Conservation (phyloP, 2,113 vertebrate species). For the Calypte anna region DNA sequence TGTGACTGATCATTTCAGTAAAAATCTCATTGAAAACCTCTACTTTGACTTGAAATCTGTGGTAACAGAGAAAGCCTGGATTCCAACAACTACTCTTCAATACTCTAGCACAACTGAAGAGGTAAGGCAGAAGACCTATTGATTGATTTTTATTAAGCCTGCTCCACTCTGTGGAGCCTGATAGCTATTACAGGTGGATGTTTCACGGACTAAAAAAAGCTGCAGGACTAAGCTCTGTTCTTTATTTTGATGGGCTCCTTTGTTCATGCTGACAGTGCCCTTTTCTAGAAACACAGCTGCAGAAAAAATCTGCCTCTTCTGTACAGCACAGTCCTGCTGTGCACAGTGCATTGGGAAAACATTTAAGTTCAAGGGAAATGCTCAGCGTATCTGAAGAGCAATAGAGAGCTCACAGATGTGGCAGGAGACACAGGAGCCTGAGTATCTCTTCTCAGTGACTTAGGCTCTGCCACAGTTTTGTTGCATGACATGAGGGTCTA, state of each 20-base stretch:
- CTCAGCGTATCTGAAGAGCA: background rate
- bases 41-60: slow-evolving; percentile 6
- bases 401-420: background rate
- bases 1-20: slow-evolving; percentile 33
- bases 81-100: slow-evolving; percentile 4
- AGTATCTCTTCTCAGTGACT: background rate
- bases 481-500: background rate
- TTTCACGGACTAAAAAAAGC: background rate
- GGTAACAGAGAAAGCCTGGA: slow-evolving; percentile 50
- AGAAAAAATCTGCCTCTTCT: background rate
- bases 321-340: background rate
- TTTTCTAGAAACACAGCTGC: background rate
- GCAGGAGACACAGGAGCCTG: background rate
- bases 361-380: background rate
- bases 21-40: slow-evolving; percentile 1
- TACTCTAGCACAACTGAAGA: slow-evolving; percentile 64
- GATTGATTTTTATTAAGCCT: slow-evolving; percentile 45
- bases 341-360: background rate
- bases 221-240: background rate
- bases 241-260: background rate
- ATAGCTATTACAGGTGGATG: slow-evolving; percentile 30
- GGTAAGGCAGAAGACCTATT: slow-evolving; percentile 67
- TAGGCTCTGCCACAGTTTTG: background rate
- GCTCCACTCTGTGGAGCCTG: slow-evolving; percentile 46
- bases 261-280: background rate